phyloP scores from a whole-genome alignment of 2,113 vertebrate genomes.

The Haliaeetus leucogaster region DNA sequence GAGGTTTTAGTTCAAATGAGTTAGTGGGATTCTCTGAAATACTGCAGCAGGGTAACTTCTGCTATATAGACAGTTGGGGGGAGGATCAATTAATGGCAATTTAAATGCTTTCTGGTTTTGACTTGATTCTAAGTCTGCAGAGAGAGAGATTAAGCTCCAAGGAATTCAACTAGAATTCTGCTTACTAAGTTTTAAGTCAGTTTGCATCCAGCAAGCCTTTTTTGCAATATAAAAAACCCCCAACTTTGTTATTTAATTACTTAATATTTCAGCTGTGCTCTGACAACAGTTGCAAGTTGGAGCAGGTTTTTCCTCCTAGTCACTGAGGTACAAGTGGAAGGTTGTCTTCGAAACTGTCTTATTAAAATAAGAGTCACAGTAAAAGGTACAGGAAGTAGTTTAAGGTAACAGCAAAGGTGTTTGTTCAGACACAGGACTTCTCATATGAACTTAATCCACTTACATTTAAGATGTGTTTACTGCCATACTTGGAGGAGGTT shows the following conservation, averaged over 20 bases:
- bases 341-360: neutral
- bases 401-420: neutral
- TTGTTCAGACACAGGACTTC: neutral
- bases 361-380: fast-evolving
- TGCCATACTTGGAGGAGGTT: neutral
- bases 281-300: neutral
- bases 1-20: neutral
- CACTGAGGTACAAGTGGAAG: neutral
- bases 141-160: neutral
- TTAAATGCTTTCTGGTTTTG: neutral
- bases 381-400: neutral
- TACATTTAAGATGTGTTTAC: neutral
- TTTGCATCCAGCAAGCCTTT: neutral
- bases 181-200: neutral
- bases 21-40: neutral
- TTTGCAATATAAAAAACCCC: neutral
- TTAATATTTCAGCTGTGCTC: neutral
- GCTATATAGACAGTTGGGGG: neutral
- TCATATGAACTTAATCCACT: neutral
- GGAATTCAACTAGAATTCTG: neutral
- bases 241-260: neutral
- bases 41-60: neutral
- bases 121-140: neutral
- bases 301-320: neutral
- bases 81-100: neutral